Evolutionary conservation across 2,888 invertebrate species (phyloP).

Genomic region (Schizaphis graminum): DNA sequence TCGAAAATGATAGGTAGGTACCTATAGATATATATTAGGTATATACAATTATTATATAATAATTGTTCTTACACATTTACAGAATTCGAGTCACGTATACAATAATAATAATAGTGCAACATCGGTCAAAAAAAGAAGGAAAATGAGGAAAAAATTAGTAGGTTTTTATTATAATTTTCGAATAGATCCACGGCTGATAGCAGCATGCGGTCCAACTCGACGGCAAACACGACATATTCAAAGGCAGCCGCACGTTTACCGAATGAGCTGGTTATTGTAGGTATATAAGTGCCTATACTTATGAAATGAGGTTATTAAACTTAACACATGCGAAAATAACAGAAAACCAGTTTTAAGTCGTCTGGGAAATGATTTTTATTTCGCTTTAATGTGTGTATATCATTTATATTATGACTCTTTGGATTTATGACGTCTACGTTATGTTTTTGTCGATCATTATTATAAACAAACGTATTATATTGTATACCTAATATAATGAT

Average conservation of each 20-base stretch:
- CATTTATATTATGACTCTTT: slow-evolving; percentile 26
- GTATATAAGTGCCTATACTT: not conserved
- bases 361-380: slow-evolving; percentile 36
- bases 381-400: not conserved
- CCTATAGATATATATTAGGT: not conserved
- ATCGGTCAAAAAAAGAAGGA: not conserved
- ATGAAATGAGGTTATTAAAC: slow-evolving; percentile 59
- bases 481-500: slow-evolving; percentile 4
- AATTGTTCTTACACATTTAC: not conserved
- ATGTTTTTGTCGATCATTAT: slow-evolving; percentile 10
- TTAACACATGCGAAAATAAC: slow-evolving; percentile 56
- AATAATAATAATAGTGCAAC: not conserved
- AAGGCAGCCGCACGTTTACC: slow-evolving; percentile 52
- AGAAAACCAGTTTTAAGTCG: slow-evolving; percentile 49
- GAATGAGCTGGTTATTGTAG: slow-evolving; percentile 9
- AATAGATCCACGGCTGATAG: slow-evolving; percentile 41
- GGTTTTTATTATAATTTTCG: slow-evolving; percentile 42
- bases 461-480: not conserved
- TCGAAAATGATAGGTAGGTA: not conserved
- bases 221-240: slow-evolving; percentile 33
- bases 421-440: slow-evolving; percentile 21
- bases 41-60: not conserved
- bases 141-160: slow-evolving; percentile 12
- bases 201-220: slow-evolving; percentile 46
- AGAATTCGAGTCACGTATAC: slow-evolving; percentile 36